phyloP scores from a whole-genome alignment of 1,140 invertebrate species.

The Metaphire vulgaris region DNA sequence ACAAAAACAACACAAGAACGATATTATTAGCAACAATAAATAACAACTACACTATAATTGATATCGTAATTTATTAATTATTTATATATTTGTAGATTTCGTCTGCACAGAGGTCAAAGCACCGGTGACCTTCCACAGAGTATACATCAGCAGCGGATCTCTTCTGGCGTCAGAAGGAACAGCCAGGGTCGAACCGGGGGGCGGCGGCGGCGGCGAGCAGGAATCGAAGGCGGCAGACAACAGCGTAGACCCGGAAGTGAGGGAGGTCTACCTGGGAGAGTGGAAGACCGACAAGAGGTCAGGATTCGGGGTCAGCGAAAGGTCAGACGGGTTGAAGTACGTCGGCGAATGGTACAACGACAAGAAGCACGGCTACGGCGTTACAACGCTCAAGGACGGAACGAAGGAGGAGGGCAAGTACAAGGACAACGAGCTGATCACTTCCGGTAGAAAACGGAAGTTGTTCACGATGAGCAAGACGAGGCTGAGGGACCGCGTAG shows the following conservation, averaged over 20 bases:
- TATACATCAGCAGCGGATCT: background rate
- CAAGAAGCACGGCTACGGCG: slow-evolving; percentile 99
- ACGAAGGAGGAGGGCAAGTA: slow-evolving; percentile 96
- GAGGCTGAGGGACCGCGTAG: slow-evolving; percentile 88
- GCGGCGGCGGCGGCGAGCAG: background rate
- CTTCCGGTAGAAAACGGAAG: slow-evolving; percentile 71
- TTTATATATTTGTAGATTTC: background rate
- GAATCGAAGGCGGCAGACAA: background rate
- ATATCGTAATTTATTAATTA: background rate
- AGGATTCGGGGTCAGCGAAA: slow-evolving; percentile 91
- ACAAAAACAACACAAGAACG: background rate
- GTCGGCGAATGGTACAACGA: slow-evolving; percentile 99
- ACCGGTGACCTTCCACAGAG: background rate
- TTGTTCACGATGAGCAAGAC: slow-evolving; percentile 68
- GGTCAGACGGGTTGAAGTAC: slow-evolving; percentile 91
- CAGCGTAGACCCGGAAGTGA: slow-evolving; percentile 68
- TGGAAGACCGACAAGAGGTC: slow-evolving; percentile 97
- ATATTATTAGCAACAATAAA: background rate
- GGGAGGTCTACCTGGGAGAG: slow-evolving; percentile 95
- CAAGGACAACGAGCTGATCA: slow-evolving; percentile 86
- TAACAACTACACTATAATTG: background rate
- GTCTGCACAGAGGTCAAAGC: background rate
- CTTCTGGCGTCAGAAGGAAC: background rate
- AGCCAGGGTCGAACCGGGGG: too few relatives aligned
- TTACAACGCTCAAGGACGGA: slow-evolving; percentile 92